Base-by-base conservation (phyloP, 2,888 invertebrate genomes). In the Plemyria rubiginata region DNA sequence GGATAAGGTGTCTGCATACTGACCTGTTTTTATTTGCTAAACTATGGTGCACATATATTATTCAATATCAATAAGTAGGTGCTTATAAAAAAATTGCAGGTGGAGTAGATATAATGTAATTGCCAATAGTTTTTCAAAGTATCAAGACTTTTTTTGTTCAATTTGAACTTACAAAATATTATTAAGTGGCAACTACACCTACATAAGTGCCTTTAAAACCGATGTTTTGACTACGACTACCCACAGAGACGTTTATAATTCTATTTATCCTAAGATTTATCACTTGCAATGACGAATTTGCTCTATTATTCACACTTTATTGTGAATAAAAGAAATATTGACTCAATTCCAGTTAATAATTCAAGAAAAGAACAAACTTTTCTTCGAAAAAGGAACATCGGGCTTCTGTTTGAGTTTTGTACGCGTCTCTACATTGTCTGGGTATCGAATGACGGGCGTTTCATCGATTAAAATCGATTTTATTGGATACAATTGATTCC, bases 401-500 rank as follows among this genome's bases (percentile, higher is more conserved):
- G 76, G 16, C 72, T 66, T 59, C 57, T 77, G 77, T 77, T 77
- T 76, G 78, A 78, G 76, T 74, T 75, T 76, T 79, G 73, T 81
- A 80, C 81, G 81, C 82, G 77, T 79, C 80, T 80, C 75, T 81
- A 83, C 86, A 86, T 86, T 87, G 87, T 87, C 82, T 76, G 68
- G 62, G 66, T 65, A 70, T 73, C 75, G 75, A 78, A 74, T 84
- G 86, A 82, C 81, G 75, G 80, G 77, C 80, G 78, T 80, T 79
- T 82, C 82, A 84, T 85, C 81, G 81, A 84, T 86, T 85, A 84
- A 84, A 86, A 85, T 87, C 83, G 80, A 83, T 86, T 85, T 84
- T 85, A 87, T 85, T 85, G 84, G 82, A 74, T 78, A 80, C 82
- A 82, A 88, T 86, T 83, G 85, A 82, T 82, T 79, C 77, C 77